Base-by-base conservation (phyloP, 2,797 vertebrate genomes). In the Coccyzus lansbergi region DNA sequence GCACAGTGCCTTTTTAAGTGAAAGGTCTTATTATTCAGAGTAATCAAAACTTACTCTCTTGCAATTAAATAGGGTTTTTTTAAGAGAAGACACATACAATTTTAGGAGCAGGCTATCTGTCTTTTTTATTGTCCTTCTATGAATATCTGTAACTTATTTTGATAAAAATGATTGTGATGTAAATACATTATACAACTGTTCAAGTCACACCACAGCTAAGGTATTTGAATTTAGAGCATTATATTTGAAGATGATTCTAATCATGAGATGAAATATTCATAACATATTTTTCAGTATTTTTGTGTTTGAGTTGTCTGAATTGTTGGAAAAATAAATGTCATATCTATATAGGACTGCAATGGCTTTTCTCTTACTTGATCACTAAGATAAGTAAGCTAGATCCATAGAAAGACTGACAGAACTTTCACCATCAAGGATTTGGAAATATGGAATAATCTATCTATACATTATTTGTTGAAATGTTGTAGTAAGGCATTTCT, bases 231-330 rank as follows among this genome's bases (percentile, higher is more conserved):
- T 11, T 64, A 74, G 21, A 84, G 19, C 0, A 0, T 71, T 81
- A 58, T 84, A 83, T 92, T 70, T 90, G 67, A 96, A 92, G 89
- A 76, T 74, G 12, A 77, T 70, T 18, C 60, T 87, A 90, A 84
- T 92, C 10, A 76, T 68, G 49, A 84, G 63, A 91, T 74, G 13
- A 94, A 96, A 91, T 86, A 92, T 88, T 92, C 80, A 90, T 93
- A 83, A 72, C 25, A n/a, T 76, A 51, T 79, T 91, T 70, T 88
- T 92, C 71, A 72, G 34, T 71, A 79, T 74, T 91, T 71, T 64
- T 77, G 58, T 90, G 64, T 90, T 90, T 1, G 0, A 91, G 56
- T 82, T 93, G 59, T 70, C 59, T 68, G 85, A 90, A 90, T 79
- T 64, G 56, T 69, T 90, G 83, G 40, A 56, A 93, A 88, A 94